Evolutionary conservation across 2,888 invertebrate species (phyloP), one percentile per base, ranked within the genome.

Genomic region (Dolichopus griseipennis): DNA sequence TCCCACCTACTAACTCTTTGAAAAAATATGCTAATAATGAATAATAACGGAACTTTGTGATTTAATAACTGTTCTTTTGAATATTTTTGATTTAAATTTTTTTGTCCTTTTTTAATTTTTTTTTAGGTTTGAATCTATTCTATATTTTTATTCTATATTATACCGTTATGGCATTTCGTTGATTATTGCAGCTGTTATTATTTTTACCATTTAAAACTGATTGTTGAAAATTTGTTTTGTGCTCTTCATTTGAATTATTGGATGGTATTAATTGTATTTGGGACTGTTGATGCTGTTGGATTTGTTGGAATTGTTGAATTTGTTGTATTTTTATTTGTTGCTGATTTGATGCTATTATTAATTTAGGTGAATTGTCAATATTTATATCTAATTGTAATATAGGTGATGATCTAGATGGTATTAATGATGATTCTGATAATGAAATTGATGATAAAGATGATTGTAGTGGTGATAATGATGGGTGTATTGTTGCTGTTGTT

Each of bases 401-500:
- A 27, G 27, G 5, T 52, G 15, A 52, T 52, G 52, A 52, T 52
- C 18, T 52, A 52, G 52, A n/a, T 52, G 52, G 18, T 52, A 52
- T 15, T 52, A 15, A 18, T 52, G 52, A n/a, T n/a, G 52, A 18
- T 52, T 6, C 6, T 52, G 52, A 52, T 52, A n/a, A 52, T 18
- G 52, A 18, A 18, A 18, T 12, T 52, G 52, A 52, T 52, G 52
- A 52, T 52, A 62, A 63, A 2, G 15, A 33, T 33, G 62, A 61
- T 27, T 21, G 22, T 65, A 10, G 22, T 33, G 43, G 27, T 33
- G 61, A 52, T 37, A 37, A 37, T 37, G 37, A 15, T 61, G 18
- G 61, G 4, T 34, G 34, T 64, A 34, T 4, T 22, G 64, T 71
- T 73, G n/a, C 67, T 72, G 71, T 74, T 72, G 41, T 71, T 27